A percentile compares a stretch with the other conserved stretches of the same genome.
Conservation (phyloP, 2,888 invertebrate species). For the Dicranocentrus wangi region DNA sequence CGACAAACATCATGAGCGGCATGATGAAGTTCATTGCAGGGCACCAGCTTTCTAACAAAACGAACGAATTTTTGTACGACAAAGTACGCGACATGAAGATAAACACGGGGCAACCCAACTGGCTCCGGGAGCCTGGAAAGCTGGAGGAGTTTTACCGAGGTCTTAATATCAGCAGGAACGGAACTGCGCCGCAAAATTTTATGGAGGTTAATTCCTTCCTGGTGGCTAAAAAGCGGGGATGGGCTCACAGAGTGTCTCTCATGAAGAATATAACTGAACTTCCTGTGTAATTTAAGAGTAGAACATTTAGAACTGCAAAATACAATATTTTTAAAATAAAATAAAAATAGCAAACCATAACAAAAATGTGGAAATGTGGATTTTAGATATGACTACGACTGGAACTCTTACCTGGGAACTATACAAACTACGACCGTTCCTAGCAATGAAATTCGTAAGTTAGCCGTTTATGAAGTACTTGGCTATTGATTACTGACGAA, state of each 20-base stretch:
- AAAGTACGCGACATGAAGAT: slow-evolving; percentile 45
- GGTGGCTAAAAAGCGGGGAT: slow-evolving; percentile 22
- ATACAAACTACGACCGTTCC: slow-evolving; percentile 52
- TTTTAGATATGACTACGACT: slow-evolving; percentile 36
- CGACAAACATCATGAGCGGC: no score
- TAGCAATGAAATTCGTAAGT: background rate
- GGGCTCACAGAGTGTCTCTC: background rate
- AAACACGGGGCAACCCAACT: slow-evolving; percentile 38
- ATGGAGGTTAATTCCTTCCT: slow-evolving; percentile 11
- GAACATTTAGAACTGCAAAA: background rate
- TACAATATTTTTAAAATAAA: background rate
- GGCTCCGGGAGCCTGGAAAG: slow-evolving; percentile 27
- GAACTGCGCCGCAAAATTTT: slow-evolving; percentile 28
- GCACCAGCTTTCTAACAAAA: no score
- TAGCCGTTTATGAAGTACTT: no score
- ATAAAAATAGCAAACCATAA: no score
- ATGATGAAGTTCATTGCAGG: no score
- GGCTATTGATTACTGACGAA: no score
- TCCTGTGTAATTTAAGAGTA: background rate
- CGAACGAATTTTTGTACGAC: slow-evolving; percentile 31
- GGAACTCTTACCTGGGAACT: slow-evolving; percentile 36
- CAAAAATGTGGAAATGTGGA: no score
- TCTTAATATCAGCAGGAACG: background rate
- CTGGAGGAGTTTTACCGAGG: slow-evolving; percentile 31
- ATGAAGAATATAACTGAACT: background rate